phyloP scores from a whole-genome alignment of 2,113 vertebrate species.

The Nanger granti region DNA sequence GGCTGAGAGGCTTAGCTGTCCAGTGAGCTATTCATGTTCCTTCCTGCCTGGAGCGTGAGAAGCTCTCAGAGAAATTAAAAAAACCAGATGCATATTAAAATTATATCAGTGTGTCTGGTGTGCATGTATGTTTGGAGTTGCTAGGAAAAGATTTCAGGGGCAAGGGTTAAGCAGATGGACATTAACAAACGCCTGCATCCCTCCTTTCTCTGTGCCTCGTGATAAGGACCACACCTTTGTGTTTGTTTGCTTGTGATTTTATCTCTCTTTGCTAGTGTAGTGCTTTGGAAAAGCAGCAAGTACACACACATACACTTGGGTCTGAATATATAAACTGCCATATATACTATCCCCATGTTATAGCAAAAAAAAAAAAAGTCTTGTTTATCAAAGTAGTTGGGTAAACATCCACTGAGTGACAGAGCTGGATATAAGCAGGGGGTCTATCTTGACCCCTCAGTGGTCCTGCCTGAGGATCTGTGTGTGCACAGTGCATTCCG shows the following conservation, averaged over 20 bases:
- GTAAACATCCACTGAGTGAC: not conserved
- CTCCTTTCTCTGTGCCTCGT: not conserved
- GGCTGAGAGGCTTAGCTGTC: not conserved
- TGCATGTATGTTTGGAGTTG: not conserved
- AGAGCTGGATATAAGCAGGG: not conserved
- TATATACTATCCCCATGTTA: not conserved
- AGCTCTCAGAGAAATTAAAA: not conserved
- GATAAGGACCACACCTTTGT: not conserved
- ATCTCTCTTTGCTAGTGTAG: not conserved
- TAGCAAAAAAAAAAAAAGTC: not conserved
- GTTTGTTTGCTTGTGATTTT: not conserved
- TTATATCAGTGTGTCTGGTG: rapidly evolving
- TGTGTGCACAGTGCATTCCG: not conserved
- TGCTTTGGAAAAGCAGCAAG: not conserved
- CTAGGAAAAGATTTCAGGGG: not conserved
- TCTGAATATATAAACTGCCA: not conserved
- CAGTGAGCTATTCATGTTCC: not conserved
- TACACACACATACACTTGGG: not conserved
- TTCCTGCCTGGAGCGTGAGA: not conserved
- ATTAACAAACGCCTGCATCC: not conserved
- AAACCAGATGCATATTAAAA: not conserved
- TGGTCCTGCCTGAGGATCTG: not conserved
- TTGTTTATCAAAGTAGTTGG: not conserved
- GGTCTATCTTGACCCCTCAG: not conserved
- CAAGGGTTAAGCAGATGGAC: not conserved